Evolutionary conservation across 2,888 invertebrate genomes (phyloP).

Genomic region (Drosophila tanythrix): DNA sequence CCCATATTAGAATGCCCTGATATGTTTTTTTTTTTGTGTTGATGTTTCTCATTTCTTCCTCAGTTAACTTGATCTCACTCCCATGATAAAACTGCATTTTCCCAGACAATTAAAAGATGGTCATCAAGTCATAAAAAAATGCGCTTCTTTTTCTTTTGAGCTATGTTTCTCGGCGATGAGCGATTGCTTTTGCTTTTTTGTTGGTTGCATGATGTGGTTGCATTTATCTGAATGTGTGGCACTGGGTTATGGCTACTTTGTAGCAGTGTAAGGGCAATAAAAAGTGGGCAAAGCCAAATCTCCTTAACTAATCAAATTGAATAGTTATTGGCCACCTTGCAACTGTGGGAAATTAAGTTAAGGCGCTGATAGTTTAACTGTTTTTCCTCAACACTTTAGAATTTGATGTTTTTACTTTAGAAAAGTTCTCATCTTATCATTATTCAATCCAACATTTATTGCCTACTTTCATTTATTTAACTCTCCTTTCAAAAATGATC

Average conservation of each 20-base stretch:
- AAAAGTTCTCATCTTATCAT: not conserved
- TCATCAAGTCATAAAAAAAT: constrained; percentile 55
- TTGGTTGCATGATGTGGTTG: constrained; percentile 32
- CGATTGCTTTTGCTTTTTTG: constrained; percentile 15
- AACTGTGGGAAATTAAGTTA: not conserved
- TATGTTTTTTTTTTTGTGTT: constrained; percentile 19
- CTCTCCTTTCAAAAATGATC: not conserved
- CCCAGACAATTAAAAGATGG: constrained; percentile 75
- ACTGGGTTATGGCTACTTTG: constrained; percentile 37
- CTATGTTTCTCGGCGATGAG: constrained; percentile 12
- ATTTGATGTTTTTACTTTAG: not conserved
- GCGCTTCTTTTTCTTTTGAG: constrained; percentile 8
- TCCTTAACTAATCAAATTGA: constrained; percentile 13
- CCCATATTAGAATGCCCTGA: constrained; percentile 32
- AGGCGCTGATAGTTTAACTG: not conserved
- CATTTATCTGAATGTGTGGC: constrained; percentile 31
- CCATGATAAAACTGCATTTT: constrained; percentile 63
- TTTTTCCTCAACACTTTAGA: not conserved
- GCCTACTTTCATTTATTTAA: not conserved
- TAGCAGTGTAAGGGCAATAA: constrained; percentile 13
- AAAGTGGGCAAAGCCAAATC: constrained; percentile 2
- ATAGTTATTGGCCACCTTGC: not conserved
- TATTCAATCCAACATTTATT: not conserved
- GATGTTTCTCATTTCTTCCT: constrained; percentile 9
- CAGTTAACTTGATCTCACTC: constrained; percentile 47